Evolutionary conservation across 2,888 invertebrate genomes (phyloP).

Genomic region (Isotomurus palustris): DNA sequence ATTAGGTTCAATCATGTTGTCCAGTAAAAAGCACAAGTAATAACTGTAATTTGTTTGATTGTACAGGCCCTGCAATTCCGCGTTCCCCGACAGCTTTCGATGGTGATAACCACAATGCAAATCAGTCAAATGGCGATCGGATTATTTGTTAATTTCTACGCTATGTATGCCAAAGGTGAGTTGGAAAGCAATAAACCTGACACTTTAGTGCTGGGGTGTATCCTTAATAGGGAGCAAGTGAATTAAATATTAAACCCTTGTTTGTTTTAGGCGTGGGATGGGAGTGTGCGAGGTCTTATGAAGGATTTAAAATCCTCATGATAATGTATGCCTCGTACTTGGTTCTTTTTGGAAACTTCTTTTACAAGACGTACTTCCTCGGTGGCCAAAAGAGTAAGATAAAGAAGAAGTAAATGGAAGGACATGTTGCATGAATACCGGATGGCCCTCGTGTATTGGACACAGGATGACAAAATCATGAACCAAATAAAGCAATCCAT

Average conservation of each 20-base stretch:
- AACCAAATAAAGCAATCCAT: too few species aligned
- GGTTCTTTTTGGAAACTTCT: constrained; percentile 86
- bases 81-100: constrained; percentile 53
- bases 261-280: constrained; percentile 22
- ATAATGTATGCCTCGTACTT: constrained; percentile 94
- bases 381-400: constrained; percentile 3
- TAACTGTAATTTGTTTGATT: constrained; percentile 1
- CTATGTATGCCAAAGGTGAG: constrained; percentile 49
- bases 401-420: neutral
- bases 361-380: constrained; percentile 78
- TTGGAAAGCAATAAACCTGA: neutral
- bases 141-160: constrained; percentile 81
- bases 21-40: too few species aligned
- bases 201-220: neutral
- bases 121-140: constrained; percentile 91
- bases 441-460: too few species aligned
- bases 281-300: constrained; percentile 35
- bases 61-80: constrained; percentile 28
- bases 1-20: neutral
- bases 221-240: too few species aligned
- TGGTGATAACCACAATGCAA: constrained; percentile 85
- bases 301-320: constrained; percentile 66
- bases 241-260: neutral
- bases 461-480: too few species aligned
- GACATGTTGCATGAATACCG: too few species aligned